These are phyloP conservation scores for Venustoraphidia nigricollis DNA, from an alignment of 2,888 invertebrate species.

Conservation along the genomic window DNA sequence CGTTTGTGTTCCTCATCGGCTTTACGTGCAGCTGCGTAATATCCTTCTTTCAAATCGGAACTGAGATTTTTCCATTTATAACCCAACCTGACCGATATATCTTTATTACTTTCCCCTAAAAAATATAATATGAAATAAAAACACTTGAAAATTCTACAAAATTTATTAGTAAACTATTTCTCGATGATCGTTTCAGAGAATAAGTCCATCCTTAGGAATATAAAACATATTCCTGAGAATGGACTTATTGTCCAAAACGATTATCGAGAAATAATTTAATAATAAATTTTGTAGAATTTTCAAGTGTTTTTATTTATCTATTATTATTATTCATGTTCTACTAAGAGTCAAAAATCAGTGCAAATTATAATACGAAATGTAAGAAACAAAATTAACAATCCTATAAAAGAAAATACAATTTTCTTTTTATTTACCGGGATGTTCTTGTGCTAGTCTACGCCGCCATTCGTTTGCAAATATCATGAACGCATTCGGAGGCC, in stretches of 20 bases:
- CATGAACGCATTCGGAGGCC: conserved; percentile 36
- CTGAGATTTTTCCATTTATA: conserved; percentile 32
- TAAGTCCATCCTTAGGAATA: too few species aligned
- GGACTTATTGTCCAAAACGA: too few species aligned
- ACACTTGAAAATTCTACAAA: too few species aligned
- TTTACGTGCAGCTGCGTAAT: conserved; percentile 26
- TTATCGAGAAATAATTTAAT: too few species aligned
- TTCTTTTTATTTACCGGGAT: conserved; percentile 21
- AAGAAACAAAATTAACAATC: conserved; percentile 2
- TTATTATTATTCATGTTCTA: too few species aligned
- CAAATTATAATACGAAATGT: conserved; percentile 4
- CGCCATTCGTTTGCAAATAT: conserved; percentile 34
- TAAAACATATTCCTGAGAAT: too few species aligned
- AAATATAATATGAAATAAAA: conserved; percentile 3
- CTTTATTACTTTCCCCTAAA: conserved; percentile 30
- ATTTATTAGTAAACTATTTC: too few species aligned
- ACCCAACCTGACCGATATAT: conserved; percentile 31
- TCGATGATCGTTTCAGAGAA: too few species aligned
- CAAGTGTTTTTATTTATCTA: too few species aligned
- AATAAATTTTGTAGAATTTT: too few species aligned
- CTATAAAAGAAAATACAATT: conserved; percentile 1
- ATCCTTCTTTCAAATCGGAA: conserved; percentile 25
- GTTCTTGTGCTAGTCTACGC: conserved; percentile 26
- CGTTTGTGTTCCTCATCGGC: conserved; percentile 28
- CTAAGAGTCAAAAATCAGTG: too few species aligned